Percentiles rank a stretch among this genome's conserved stretches.
phyloP scores from a whole-genome alignment of 2,888 invertebrate species.

The Polydrusus cervinus region DNA sequence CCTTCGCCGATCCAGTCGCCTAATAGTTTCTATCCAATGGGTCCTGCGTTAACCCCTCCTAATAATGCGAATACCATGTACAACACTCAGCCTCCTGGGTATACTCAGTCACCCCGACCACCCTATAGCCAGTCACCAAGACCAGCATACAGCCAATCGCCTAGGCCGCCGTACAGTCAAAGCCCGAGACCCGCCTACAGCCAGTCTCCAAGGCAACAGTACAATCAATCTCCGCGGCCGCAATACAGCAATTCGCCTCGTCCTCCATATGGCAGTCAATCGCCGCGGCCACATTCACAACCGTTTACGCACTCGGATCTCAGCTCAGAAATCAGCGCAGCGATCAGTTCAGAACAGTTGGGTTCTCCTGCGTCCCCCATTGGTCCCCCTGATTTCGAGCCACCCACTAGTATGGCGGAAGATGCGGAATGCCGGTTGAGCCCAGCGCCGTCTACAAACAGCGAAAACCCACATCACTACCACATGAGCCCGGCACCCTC shows the following conservation, averaged over 20 bases:
- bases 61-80: constrained; percentile 68
- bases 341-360: constrained; percentile 81
- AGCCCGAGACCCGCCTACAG: constrained; percentile 65
- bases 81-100: constrained; percentile 65
- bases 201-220: constrained; percentile 65
- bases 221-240: constrained; percentile 67
- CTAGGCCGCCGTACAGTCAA: constrained; percentile 63
- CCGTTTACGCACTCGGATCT: constrained; percentile 82
- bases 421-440: constrained; percentile 74
- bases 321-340: constrained; percentile 85
- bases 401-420: constrained; percentile 78
- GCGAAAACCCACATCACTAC: constrained; percentile 67
- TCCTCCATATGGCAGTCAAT: constrained; percentile 63
- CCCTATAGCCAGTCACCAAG: constrained; percentile 65
- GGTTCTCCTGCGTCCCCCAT: constrained; percentile 83
- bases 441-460: constrained; percentile 70
- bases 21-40: constrained; percentile 71
- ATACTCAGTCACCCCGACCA: constrained; percentile 66
- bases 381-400: constrained; percentile 81
- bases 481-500: constrained; percentile 72
- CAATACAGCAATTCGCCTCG: constrained; percentile 65
- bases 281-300: constrained; percentile 72
- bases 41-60: constrained; percentile 69
- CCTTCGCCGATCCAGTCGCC: constrained; percentile 73
- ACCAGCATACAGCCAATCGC: constrained; percentile 64